Conservation (phyloP, 2,797 vertebrate species). For the Margarornis squamiger region DNA sequence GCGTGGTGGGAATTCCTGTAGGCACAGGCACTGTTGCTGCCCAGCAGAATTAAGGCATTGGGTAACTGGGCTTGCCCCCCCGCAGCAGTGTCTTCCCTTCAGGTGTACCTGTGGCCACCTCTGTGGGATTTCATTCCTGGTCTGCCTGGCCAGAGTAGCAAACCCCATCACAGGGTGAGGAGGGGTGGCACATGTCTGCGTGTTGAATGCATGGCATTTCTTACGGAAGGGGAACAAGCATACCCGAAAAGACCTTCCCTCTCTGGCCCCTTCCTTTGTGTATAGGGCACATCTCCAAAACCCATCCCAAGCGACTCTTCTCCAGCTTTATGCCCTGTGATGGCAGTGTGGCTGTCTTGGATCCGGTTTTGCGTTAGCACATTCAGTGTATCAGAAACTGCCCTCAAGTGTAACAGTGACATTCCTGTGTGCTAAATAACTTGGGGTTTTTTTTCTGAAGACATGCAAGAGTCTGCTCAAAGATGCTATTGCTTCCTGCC, state of each 20-base stretch:
- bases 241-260: accelerated
- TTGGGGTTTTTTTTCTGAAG: background rate
- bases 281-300: background rate
- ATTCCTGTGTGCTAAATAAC: background rate
- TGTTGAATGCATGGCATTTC: background rate
- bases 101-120: background rate
- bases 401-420: background rate
- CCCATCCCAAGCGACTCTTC: background rate
- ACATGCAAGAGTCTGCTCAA: background rate
- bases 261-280: background rate
- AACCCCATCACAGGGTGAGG: accelerated
- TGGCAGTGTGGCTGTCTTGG: background rate
- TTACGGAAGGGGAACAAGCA: accelerated
- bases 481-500: background rate
- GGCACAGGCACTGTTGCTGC: background rate
- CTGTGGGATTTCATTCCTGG: background rate
- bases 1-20: accelerated
- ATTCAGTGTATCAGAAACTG: background rate
- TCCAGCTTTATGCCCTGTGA: background rate
- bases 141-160: accelerated
- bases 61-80: background rate
- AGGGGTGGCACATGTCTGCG: background rate
- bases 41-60: background rate
- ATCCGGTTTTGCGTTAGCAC: background rate
- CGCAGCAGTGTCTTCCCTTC: accelerated